Evolutionary conservation across 2,888 invertebrate species (phyloP).

Genomic region (Volucella inflata): DNA sequence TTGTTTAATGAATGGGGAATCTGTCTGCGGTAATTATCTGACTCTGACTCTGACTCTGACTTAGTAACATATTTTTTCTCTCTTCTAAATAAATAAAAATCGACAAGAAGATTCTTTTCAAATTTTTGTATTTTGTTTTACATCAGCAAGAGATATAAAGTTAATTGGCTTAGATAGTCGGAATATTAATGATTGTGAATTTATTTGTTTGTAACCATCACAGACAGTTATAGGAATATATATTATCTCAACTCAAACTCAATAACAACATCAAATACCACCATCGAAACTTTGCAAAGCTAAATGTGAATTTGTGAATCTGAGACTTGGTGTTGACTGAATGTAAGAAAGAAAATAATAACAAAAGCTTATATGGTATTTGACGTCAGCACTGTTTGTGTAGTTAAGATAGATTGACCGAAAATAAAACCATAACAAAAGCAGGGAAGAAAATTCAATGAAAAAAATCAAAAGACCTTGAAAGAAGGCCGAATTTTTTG

Average conservation of each 20-base stretch:
- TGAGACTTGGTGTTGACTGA: conserved; percentile 1
- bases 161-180: conserved; percentile 30
- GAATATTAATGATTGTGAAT: conserved; percentile 21
- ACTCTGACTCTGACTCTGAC: conserved; percentile 28
- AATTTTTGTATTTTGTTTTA: background rate
- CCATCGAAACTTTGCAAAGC: conserved; percentile 17
- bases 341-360: background rate
- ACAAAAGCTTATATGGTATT: conserved; percentile 4
- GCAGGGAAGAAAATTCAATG: background rate
- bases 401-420: no score
- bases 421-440: background rate
- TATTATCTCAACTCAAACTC: no score
- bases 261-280: background rate
- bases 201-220: background rate
- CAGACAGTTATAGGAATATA: background rate
- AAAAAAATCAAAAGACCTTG: conserved; percentile 38
- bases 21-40: conserved; percentile 24
- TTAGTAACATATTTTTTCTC: conserved; percentile 48
- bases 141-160: conserved; percentile 10
- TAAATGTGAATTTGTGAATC: conserved; percentile 20
- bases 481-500: conserved; percentile 15
- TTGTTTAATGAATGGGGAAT: conserved; percentile 51
- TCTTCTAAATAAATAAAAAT: background rate
- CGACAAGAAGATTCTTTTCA: background rate
- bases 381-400: background rate